Evolutionary conservation across 37 sponge, comb jelly and placozoan species (phyloP).

Genomic region (Corticium candelabrum): DNA sequence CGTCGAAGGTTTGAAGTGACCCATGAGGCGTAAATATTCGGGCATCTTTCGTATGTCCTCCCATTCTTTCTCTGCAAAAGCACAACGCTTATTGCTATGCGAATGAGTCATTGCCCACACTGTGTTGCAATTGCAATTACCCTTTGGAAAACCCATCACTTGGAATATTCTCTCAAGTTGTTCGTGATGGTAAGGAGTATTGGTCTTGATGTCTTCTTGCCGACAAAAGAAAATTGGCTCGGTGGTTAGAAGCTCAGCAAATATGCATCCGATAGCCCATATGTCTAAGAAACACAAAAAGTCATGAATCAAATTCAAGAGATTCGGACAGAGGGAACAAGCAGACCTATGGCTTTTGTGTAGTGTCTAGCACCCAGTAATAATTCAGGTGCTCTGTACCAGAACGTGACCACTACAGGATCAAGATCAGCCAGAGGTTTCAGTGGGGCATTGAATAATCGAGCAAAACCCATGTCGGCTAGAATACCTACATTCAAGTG

Average conservation of each 20-base stretch:
- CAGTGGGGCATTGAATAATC: conserved; percentile 88
- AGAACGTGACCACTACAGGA: conserved; percentile 98
- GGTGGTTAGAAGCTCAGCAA: conserved; percentile 92
- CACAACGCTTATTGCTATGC: background rate
- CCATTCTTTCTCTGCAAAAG: conserved; percentile 77
- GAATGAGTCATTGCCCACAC: background rate
- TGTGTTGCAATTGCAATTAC: conserved; percentile 5
- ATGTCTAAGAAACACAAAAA: conserved; percentile 46
- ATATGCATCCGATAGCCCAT: conserved; percentile 98
- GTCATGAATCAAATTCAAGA: background rate
- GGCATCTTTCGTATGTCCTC: conserved; percentile 92
- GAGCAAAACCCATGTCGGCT: conserved; percentile 99
- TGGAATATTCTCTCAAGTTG: conserved; percentile 89
- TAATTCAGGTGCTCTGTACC: conserved; percentile 97
- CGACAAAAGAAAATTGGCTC: conserved; percentile 98
- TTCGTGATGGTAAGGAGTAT: conserved; percentile 91
- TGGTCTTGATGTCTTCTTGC: conserved; percentile 95
- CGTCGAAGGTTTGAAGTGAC: conserved; percentile 49
- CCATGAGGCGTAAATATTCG: conserved; percentile 62
- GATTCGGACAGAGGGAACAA: background rate
- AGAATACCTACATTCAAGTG: background rate
- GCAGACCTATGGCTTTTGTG: conserved; percentile 91
- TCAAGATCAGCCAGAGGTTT: conserved; percentile 98
- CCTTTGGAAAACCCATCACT: conserved; percentile 86
- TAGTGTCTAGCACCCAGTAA: conserved; percentile 93